phyloP scores from a whole-genome alignment of 2,113 vertebrate genomes.

The Ictalurus punctatus region DNA sequence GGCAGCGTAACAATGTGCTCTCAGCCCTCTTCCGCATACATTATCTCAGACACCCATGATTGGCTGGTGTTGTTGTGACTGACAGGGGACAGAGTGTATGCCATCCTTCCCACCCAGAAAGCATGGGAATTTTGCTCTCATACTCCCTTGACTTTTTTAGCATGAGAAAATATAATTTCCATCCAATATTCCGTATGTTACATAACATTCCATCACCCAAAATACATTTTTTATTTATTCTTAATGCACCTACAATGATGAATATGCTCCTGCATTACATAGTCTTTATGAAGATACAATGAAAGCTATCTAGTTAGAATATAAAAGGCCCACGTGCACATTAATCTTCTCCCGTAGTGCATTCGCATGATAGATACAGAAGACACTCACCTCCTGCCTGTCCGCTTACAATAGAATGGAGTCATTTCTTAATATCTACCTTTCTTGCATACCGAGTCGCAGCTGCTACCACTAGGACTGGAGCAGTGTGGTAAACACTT shows the following conservation, averaged over 20 bases:
- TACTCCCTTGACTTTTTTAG: constrained; percentile 38
- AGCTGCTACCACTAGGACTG: constrained; percentile 40
- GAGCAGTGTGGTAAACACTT: constrained; percentile 64
- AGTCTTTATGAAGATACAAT: constrained; percentile 48
- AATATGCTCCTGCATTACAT: constrained; percentile 59
- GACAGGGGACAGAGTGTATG: not conserved
- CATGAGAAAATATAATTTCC: constrained; percentile 38
- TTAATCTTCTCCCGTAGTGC: constrained; percentile 71
- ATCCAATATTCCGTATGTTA: not conserved
- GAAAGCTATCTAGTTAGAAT: constrained; percentile 56
- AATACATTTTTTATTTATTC: constrained; percentile 52
- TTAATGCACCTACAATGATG: constrained; percentile 48
- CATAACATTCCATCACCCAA: constrained; percentile 53
- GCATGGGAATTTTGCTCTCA: not conserved
- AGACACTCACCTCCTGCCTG: constrained; percentile 35
- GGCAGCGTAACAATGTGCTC: not conserved
- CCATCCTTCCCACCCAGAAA: not conserved
- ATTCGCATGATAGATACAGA: constrained; percentile 60
- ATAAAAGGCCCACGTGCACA: constrained; percentile 66
- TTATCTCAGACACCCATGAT: not conserved
- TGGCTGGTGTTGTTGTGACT: not conserved
- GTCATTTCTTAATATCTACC: constrained; percentile 10
- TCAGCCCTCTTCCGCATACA: not conserved
- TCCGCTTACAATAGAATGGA: constrained; percentile 13
- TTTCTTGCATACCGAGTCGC: not conserved